phyloP scores from a whole-genome alignment of 2,888 invertebrate genomes.

The Calephelis perditalis region DNA sequence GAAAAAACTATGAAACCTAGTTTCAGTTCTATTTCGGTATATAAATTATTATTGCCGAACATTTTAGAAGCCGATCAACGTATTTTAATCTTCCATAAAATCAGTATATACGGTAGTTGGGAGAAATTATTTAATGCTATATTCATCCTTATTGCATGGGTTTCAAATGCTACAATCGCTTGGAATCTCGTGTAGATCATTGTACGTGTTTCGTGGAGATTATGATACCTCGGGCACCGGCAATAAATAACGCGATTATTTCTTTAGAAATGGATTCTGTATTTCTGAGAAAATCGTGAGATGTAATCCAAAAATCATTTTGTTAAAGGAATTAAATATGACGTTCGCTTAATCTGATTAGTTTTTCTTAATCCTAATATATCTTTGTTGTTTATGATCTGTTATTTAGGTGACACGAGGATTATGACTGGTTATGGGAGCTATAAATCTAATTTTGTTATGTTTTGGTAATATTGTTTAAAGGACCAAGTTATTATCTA shows the following conservation, averaged over 20 bases:
- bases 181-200: conserved; percentile 4
- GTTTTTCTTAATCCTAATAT: conserved; percentile 12
- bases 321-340: conserved; percentile 8
- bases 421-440: not conserved
- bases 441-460: not conserved
- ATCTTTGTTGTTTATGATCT: conserved; percentile 10
- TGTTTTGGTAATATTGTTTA: too few relatives aligned
- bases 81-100: conserved; percentile 69
- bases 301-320: conserved; percentile 16
- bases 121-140: conserved; percentile 1
- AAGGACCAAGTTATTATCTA: too few relatives aligned
- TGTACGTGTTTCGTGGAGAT: conserved; percentile 62
- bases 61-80: conserved; percentile 59
- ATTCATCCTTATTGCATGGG: conserved; percentile 10
- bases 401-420: not conserved
- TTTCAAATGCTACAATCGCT: conserved; percentile 16
- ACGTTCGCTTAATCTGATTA: conserved; percentile 9
- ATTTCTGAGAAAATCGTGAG: conserved; percentile 35
- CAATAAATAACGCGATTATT: conserved; percentile 76
- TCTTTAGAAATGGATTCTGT: conserved; percentile 60
- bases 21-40: conserved; percentile 36
- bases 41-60: conserved; percentile 47
- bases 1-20: conserved; percentile 35
- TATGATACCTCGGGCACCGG: conserved; percentile 58
- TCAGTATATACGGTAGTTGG: conserved; percentile 40